A percentile compares a stretch with the other conserved stretches of the same genome.
phyloP scores from a whole-genome alignment of 2,113 vertebrate genomes.

The Puntigrus tetrazona region DNA sequence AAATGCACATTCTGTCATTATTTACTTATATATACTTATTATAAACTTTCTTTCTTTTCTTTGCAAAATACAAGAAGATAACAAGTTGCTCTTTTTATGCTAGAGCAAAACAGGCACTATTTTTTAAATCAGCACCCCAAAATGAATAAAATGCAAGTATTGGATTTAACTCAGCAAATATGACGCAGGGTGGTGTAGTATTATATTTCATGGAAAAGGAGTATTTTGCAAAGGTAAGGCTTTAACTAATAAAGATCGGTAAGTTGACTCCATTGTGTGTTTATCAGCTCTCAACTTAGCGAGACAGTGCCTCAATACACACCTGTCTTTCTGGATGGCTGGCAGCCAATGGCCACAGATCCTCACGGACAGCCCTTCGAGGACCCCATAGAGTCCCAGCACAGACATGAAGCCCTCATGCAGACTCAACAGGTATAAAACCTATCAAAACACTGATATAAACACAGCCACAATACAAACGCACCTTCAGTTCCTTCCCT shows the following conservation, averaged over 20 bases:
- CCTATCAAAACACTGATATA: neutral
- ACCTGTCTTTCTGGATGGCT: conserved; percentile 80
- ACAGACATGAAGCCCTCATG: conserved; percentile 76
- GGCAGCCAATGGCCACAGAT: conserved; percentile 73
- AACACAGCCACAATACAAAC: neutral
- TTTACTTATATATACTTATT: no score
- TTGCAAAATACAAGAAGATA: neutral
- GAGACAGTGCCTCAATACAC: conserved; percentile 71
- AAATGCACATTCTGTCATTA: neutral
- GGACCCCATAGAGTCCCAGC: conserved; percentile 81
- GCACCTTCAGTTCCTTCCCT: neutral
- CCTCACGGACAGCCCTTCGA: conserved; percentile 69
- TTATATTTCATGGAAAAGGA: neutral
- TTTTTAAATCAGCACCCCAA: neutral
- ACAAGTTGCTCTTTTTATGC: neutral
- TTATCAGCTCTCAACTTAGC: conserved; percentile 70
- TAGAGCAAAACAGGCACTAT: neutral
- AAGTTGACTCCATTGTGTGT: neutral
- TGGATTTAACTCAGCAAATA: neutral
- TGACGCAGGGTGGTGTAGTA: neutral
- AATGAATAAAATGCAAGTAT: neutral
- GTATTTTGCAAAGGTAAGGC: neutral
- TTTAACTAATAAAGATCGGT: neutral
- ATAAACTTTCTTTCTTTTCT: neutral
- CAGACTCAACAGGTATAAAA: conserved; percentile 45